phyloP scores from a whole-genome alignment of 2,113 vertebrate genomes.

The Sinocyclocheilus rhinocerous region DNA sequence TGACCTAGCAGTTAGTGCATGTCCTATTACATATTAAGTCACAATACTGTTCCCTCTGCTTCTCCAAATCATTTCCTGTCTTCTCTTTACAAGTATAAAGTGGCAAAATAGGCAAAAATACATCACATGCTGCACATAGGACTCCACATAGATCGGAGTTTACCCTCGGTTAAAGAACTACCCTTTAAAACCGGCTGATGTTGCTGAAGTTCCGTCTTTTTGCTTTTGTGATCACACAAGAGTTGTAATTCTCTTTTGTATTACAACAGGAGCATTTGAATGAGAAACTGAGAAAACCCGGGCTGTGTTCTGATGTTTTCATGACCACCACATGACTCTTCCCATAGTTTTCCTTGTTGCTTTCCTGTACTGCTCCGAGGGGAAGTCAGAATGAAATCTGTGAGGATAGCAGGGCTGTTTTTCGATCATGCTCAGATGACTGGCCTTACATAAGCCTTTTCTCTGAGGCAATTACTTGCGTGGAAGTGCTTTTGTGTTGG shows the following conservation, averaged over 20 bases:
- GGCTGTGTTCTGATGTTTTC: neutral
- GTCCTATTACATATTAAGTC: too few species aligned
- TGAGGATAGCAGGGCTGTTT: slow-evolving; percentile 15
- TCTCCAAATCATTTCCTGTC: neutral
- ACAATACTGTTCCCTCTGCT: neutral
- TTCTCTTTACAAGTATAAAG: neutral
- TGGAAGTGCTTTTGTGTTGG: slow-evolving; percentile 54
- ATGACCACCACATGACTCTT: neutral
- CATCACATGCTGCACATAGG: neutral
- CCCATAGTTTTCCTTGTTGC: neutral
- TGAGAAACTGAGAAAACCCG: neutral
- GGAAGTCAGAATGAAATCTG: slow-evolving; percentile 4
- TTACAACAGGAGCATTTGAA: neutral
- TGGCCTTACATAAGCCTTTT: slow-evolving; percentile 55
- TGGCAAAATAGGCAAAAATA: neutral
- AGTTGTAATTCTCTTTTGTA: neutral
- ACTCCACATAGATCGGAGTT: neutral
- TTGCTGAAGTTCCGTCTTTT: neutral
- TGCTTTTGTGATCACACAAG: neutral
- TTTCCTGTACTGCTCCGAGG: neutral
- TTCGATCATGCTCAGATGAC: slow-evolving; percentile 29
- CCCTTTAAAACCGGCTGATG: neutral
- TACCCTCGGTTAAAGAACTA: neutral
- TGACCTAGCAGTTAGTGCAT: too few species aligned
- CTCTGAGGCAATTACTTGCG: slow-evolving; percentile 62